A percentile compares a stretch with the other conserved stretches of the same genome.
Evolutionary conservation across 2,113 vertebrate genomes (phyloP).

Genomic region (Platysternon megacephalum): DNA sequence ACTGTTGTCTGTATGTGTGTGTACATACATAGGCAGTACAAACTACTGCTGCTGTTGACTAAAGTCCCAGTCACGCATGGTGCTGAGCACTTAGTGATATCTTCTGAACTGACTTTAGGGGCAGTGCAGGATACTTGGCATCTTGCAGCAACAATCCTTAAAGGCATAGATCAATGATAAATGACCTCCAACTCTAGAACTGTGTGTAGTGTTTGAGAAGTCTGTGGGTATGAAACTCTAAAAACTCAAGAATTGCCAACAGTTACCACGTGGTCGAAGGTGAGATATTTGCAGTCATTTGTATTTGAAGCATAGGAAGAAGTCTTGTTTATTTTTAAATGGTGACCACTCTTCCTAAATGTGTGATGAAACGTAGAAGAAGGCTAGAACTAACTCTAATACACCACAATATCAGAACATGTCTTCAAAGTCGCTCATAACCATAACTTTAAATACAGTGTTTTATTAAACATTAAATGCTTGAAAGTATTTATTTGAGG

Average conservation of each 20-base stretch:
- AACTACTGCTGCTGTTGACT: neutral
- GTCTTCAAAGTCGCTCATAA: neutral
- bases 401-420: neutral
- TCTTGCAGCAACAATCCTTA: neutral
- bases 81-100: neutral
- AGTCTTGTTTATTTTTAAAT: constrained; percentile 14
- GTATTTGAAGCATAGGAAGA: neutral
- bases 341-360: neutral
- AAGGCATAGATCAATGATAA: accelerated
- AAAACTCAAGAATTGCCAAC: neutral
- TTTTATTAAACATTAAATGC: neutral
- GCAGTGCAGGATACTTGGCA: accelerated
- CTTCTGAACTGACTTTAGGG: neutral
- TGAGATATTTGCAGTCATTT: neutral
- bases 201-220: neutral
- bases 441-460: neutral
- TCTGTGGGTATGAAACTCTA: neutral
- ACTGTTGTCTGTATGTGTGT: accelerated
- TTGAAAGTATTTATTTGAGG: neutral
- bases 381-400: neutral
- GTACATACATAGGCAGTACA: neutral
- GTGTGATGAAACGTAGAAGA: neutral
- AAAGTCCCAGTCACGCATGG: neutral
- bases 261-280: neutral
- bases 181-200: neutral